Base-by-base conservation (phyloP, 2,888 invertebrate species). In the Cosmia pyralina region DNA sequence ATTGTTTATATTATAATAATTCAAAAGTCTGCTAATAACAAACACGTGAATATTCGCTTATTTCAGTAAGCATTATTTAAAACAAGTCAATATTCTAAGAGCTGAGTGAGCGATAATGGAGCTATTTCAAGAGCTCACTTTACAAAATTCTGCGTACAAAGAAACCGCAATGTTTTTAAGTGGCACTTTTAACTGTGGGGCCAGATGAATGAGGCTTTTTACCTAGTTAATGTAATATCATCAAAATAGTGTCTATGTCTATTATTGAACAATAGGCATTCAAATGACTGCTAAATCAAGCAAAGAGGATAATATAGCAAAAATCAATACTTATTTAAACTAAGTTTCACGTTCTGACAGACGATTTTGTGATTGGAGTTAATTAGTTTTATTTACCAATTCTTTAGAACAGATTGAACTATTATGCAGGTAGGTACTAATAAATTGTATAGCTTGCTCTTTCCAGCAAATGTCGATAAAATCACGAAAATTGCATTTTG, bases 91-190 rank as follows among this genome's bases (percentile, higher is more conserved):
- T 46, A 38, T 55, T 48, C 6, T 13, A 28, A 60, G 55, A 57
- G 59, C 60, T 65, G 55, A 60, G 4, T 68, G 15, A 55, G 55
- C 38, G 63, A 38, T 72, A 65, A 68, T 63, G 41, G n/a, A 55
- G 70, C 55, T 62, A 60, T 52, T 62, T 66, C n/a, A 19, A 65
- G 62, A 17, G 53, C 50, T 72, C 58, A 50, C 8, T 46, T 64
- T 64, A 72, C 63, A 46, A 64, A 34, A 59, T 55, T 67, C n/a
- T n/a, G 59, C 41, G 28, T 41, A 77, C 38, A 78, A 68, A 64
- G 63, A 38, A 44, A 60, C 58, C 44, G 50, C 62, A 15, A 34
- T 71, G 38, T 68, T 64, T 76, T 64, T 44, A 77, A 63, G 22
- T 72, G 55, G 22, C 13, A 58, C 17, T 67, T 53, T 62, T 44